Evolutionary conservation across 2,888 invertebrate genomes (phyloP), one percentile per base, ranked within the genome.

Genomic region (Hydriomena furcata): DNA sequence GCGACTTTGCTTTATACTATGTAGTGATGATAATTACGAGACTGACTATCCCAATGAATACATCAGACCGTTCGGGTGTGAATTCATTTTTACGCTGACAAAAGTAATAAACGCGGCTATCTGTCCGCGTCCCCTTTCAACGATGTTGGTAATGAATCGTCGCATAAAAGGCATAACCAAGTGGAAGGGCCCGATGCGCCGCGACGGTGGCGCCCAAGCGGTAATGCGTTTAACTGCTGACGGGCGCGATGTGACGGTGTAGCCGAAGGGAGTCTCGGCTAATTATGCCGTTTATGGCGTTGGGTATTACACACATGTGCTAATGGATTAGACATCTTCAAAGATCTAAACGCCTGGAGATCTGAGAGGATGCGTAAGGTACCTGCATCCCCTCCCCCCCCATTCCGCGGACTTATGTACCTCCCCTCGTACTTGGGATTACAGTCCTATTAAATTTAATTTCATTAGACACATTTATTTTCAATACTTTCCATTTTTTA

Each of bases 71-170:
- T 75, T 71, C 79, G 68, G 69, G 83, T 76, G 82, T 77, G 74
- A 84, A 86, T 83, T 85, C 84, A 87, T 86, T 89, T 89, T 88
- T 87, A 84, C 82, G 89, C 88, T 87, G 88, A 89, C 88, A 88
- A 89, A 84, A 88, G 89, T 82, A 85, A 88, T 89, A 88, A 89
- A 87, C 82, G 85, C 76, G 78, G 73, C 84, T 86, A 88, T 88
- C 87, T 86, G 84, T 87, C 73, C 75, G 70, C 75, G 73, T 76
- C 84, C 82, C 84, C 79, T 71, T 75, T 73, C 71, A 73, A 68
- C 76, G 73, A 68, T 71, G 73, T 65, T 68, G 76, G 82, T 89
- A 89, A 90, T 90, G 88, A 90, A 90, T 89, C 88, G 87, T 80
- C 79, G 77, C 73, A 87, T 87, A 89, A 88, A 88, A 85, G 88